Percentiles rank a stretch among this genome's conserved stretches.
phyloP scores from a whole-genome alignment of 2,113 vertebrate species.

The Oryctolagus cuniculus region mOryCun1.1 NC_091452.1:24250501-24251000 shows the following conservation, averaged over 20 bases:
- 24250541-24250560: background rate
- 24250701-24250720: constrained; percentile 15
- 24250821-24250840: background rate
- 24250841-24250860: background rate
- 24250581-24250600: background rate
- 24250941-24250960: background rate
- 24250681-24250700: background rate
- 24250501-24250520: background rate
- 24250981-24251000: background rate
- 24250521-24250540: background rate
- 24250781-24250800: background rate
- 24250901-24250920: background rate
- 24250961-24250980: background rate
- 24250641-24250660: background rate
- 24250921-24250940: background rate
- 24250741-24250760: background rate
- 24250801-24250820: background rate
- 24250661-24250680: background rate
- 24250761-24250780: background rate
- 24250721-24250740: constrained; percentile 33
- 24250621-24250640: background rate
- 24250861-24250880: background rate
- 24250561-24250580: background rate
- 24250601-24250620: background rate
- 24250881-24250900: background rate